These are phyloP conservation scores for Carlito syrichta DNA, from an alignment of 2,113 vertebrate genomes.

Conservation along the genomic window DNA sequence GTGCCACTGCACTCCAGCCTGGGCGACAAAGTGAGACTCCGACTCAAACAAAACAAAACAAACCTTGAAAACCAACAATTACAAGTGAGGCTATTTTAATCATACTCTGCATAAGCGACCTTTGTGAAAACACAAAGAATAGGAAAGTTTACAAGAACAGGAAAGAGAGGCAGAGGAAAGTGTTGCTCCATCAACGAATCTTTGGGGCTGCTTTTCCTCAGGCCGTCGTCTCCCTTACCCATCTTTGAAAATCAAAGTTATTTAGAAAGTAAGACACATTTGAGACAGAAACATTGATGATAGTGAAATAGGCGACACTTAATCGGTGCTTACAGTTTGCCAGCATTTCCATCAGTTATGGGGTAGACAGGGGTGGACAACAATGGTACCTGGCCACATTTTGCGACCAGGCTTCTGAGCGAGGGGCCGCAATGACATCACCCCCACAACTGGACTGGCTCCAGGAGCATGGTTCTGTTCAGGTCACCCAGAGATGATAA, in stretches of 20 bases:
- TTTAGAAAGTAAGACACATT: background rate
- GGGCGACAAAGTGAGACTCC: no score
- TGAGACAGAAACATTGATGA: background rate
- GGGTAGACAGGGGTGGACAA: background rate
- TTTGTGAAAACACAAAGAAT: background rate
- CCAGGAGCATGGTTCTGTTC: no score
- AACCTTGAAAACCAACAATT: background rate
- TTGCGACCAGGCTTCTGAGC: background rate
- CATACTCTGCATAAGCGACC: background rate
- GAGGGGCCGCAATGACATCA: background rate
- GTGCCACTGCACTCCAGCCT: no score
- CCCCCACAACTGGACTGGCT: background rate
- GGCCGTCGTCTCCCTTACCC: background rate
- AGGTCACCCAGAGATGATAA: no score
- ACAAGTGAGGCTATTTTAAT: background rate
- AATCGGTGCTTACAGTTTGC: background rate
- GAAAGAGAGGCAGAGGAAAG: background rate
- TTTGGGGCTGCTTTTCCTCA: background rate
- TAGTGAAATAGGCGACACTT: background rate
- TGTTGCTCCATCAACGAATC: background rate
- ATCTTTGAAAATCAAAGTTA: background rate
- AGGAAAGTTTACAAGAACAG: background rate
- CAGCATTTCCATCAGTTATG: background rate
- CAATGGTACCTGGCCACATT: constrained; percentile 6
- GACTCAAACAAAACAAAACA: no score